phyloP scores from a whole-genome alignment of 2,113 vertebrate genomes.

The Microcebus jonahi region DNA sequence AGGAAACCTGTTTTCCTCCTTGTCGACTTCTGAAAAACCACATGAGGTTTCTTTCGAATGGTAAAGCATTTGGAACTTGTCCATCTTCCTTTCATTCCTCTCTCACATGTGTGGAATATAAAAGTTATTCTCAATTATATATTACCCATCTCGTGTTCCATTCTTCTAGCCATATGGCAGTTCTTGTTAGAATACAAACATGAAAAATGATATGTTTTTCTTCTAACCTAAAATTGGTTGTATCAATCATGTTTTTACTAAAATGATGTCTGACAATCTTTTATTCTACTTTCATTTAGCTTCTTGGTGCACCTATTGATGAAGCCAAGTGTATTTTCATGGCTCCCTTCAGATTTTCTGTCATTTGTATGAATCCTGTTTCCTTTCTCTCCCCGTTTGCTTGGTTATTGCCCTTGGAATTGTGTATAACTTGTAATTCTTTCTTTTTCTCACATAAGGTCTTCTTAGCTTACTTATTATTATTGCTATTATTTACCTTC shows the following conservation, averaged over 20 bases:
- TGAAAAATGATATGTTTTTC: constrained; percentile 48
- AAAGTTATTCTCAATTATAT: constrained; percentile 36
- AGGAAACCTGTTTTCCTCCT: background rate
- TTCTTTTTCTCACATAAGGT: background rate
- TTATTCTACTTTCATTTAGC: constrained; percentile 50
- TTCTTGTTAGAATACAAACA: constrained; percentile 23
- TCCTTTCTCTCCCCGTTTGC: background rate
- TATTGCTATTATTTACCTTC: background rate
- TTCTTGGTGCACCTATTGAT: constrained; percentile 9
- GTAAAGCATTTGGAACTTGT: background rate
- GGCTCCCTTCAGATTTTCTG: background rate
- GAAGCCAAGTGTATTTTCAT: background rate
- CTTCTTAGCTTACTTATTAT: background rate
- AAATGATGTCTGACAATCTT: constrained; percentile 51
- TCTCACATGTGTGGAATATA: background rate
- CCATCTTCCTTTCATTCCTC: background rate
- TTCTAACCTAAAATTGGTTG: constrained; percentile 52
- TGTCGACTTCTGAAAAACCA: background rate
- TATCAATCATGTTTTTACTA: constrained; percentile 52
- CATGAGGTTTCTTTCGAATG: background rate
- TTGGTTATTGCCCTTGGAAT: background rate
- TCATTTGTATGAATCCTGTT: constrained; percentile 12
- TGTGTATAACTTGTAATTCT: background rate
- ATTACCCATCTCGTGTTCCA: background rate
- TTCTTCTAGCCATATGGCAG: background rate